Conservation (phyloP, 2,888 invertebrate species). For the Petrolisthes cinctipes region DNA sequence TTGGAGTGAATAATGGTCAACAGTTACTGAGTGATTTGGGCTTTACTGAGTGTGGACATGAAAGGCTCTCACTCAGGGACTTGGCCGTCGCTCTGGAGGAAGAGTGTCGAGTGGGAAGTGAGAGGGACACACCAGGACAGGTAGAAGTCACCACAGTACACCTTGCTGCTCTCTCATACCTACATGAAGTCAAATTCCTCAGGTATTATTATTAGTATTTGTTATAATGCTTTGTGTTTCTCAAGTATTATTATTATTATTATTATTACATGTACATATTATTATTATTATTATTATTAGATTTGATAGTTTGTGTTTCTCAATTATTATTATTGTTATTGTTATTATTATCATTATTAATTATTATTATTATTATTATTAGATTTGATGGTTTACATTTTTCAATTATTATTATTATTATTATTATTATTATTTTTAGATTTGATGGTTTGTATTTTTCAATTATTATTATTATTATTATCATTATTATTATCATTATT, state of each 20-base stretch:
- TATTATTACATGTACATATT: too few relatives aligned
- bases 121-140: slow-evolving; percentile 1
- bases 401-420: too few relatives aligned
- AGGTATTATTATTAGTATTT: not conserved
- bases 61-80: slow-evolving; percentile 75
- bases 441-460: not conserved
- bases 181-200: slow-evolving; percentile 61
- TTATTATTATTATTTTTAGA: too few relatives aligned
- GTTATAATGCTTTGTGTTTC: too few relatives aligned
- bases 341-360: too few relatives aligned
- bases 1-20: slow-evolving; percentile 73
- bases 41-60: slow-evolving; percentile 72
- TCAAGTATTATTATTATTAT: too few relatives aligned
- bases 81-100: slow-evolving; percentile 76
- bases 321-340: too few relatives aligned
- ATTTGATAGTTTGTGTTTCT: not conserved
- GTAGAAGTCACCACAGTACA: slow-evolving; percentile 18
- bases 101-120: slow-evolving; percentile 43
- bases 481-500: too few relatives aligned
- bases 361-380: too few relatives aligned
- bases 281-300: too few relatives aligned
- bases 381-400: too few relatives aligned
- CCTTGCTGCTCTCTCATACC: slow-evolving; percentile 37
- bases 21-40: slow-evolving; percentile 79
- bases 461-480: too few relatives aligned